Evolutionary conservation across 2,113 vertebrate genomes (phyloP), one percentile per base, ranked within the genome.

Genomic region (Dolichallabes microphthalmus): DNA sequence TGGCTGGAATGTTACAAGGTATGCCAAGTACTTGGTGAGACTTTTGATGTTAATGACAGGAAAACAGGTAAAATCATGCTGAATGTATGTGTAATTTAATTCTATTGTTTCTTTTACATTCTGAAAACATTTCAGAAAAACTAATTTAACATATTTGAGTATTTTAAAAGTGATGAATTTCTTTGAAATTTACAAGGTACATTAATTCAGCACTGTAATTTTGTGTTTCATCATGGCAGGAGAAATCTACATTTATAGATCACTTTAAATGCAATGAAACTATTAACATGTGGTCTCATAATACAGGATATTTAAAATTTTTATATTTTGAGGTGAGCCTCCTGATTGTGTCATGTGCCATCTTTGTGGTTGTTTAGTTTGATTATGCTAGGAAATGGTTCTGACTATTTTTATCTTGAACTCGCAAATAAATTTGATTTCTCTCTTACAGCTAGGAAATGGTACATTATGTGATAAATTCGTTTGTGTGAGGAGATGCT

Each of bases 381-480:
- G 20, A 81, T 35, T 55, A 30, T 19, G 1, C 27, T 27, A 64
- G 78, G 45, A 81, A 81, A 74, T 63, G 35, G 61, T 45, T 0
- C 25, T 69, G 20, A 25, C 39, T 55, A 55, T 74, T 58, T 68
- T 85, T 79, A 53, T 64, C 39, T 30, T 32, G 11, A 63, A 84
- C 22, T 22, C 78, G 27, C 45, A 66, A 63, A 79, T 78, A 12
- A 50, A 77, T 82, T 73, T 76, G 12, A 85, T 82, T 85, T 55
- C 17, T 55, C 58, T 35, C 12, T 2, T 57, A 58, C 20, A 73
- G 58, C 39, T 84, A 68, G 74, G 66, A 84, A 60, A 64, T 64
- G 30, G 8, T 69, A 50, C 57, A 52, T 39, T 73, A 78, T 53
- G 25, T 73, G 25, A 83, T 66, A 71, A 57, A 85, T 73, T 80